Evolutionary conservation across 2,888 invertebrate genomes (phyloP).

Genomic region (Xestia xanthographa): DNA sequence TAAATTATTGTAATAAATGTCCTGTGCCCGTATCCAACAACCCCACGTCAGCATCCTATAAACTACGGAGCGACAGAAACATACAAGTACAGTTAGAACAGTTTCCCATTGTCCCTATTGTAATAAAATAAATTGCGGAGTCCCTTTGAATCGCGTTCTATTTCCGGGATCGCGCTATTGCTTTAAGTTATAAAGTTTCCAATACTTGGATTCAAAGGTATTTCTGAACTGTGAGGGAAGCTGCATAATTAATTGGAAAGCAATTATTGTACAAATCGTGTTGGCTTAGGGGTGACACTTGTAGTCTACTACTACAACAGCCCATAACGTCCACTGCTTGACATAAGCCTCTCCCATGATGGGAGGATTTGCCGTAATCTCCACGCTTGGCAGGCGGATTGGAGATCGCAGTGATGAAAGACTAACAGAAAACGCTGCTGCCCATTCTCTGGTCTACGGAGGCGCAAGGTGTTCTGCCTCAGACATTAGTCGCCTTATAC

Average conservation of each 20-base stretch:
- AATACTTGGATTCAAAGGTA: background rate
- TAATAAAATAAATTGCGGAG: constrained; percentile 31
- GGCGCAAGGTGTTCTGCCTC: too few relatives aligned
- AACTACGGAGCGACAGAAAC: constrained; percentile 11
- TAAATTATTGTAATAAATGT: background rate
- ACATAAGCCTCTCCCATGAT: too few relatives aligned
- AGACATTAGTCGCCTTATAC: too few relatives aligned
- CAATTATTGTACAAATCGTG: background rate
- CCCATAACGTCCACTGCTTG: too few relatives aligned
- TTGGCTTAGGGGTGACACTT: background rate
- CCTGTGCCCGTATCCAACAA: background rate
- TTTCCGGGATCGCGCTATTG: constrained; percentile 8
- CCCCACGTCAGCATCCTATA: background rate
- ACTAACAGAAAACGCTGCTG: too few relatives aligned
- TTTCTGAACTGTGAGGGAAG: background rate
- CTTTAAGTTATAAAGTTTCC: constrained; percentile 25
- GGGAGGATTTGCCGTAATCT: too few relatives aligned
- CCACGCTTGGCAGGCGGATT: too few relatives aligned
- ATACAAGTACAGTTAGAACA: constrained; percentile 15
- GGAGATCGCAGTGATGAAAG: too few relatives aligned
- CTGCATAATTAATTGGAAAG: background rate
- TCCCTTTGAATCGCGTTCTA: constrained; percentile 11
- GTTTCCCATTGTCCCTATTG: constrained; percentile 15
- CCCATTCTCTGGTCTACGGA: too few relatives aligned
- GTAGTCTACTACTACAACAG: too few relatives aligned